These are phyloP conservation scores for Zoanthus sociatus DNA, from an alignment of 92 coral and sea anemone species.

Conservation along the genomic window DNA sequence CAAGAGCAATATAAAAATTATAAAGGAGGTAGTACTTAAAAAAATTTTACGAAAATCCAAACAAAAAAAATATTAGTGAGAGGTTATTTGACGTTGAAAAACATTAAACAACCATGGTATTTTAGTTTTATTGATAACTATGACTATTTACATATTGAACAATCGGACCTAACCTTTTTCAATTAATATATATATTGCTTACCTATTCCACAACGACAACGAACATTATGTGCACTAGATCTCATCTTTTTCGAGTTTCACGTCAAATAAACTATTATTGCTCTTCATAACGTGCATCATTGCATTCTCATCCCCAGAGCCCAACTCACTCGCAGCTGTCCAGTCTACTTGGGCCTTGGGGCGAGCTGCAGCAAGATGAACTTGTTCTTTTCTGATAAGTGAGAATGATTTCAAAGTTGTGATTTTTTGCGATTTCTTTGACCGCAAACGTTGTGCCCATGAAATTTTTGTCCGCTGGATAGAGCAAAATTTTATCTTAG, in stretches of 20 bases:
- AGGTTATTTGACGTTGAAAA: too few relatives aligned
- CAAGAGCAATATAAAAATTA: too few relatives aligned
- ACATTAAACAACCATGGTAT: too few relatives aligned
- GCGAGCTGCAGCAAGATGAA: neutral
- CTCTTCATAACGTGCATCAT: neutral
- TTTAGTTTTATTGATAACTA: too few relatives aligned
- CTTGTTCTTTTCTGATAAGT: neutral
- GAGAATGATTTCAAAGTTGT: neutral
- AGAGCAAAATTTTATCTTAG: neutral
- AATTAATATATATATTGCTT: neutral
- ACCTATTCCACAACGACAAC: neutral
- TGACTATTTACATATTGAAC: too few relatives aligned
- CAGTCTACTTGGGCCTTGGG: neutral
- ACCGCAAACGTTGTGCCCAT: neutral
- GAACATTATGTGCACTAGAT: neutral
- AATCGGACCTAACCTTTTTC: too few relatives aligned
- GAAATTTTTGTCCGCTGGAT: neutral
- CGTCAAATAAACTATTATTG: neutral
- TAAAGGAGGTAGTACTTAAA: too few relatives aligned
- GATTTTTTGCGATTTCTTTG: constrained; percentile 22
- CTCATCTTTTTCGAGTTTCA: neutral
- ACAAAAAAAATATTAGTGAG: too few relatives aligned
- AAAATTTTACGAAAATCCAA: too few relatives aligned
- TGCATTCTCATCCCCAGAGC: neutral
- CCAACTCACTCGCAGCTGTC: neutral